These are phyloP conservation scores for Halichoerus grypus DNA, from an alignment of 2,113 vertebrate species.

Conservation along the genomic window DNA sequence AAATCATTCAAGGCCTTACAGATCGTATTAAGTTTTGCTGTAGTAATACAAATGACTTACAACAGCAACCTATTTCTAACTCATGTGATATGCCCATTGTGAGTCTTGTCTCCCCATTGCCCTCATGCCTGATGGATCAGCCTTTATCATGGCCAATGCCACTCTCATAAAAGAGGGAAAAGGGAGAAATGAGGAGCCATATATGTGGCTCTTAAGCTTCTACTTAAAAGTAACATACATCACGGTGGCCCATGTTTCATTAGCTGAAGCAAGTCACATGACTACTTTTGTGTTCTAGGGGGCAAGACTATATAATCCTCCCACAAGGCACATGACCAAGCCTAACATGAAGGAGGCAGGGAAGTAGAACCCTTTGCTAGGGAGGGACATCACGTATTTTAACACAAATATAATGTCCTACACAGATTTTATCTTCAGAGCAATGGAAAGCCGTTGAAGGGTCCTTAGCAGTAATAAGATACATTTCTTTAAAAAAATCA, in stretches of 20 bases:
- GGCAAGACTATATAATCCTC: background rate
- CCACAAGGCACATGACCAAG: background rate
- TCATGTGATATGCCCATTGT: background rate
- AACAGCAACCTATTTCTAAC: background rate
- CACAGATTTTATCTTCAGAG: background rate
- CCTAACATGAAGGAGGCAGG: background rate
- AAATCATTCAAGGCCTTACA: conserved; percentile 54
- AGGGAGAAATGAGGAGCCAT: background rate
- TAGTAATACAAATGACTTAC: conserved; percentile 14
- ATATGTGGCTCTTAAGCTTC: background rate
- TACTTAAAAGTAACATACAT: conserved; percentile 31
- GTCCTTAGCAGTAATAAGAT: background rate
- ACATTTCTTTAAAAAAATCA: background rate
- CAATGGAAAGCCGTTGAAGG: background rate
- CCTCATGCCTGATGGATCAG: conserved; percentile 10
- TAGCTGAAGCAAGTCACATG: background rate
- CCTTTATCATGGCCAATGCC: background rate
- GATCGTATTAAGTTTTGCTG: conserved; percentile 35
- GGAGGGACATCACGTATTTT: background rate
- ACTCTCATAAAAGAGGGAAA: background rate
- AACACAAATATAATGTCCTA: background rate
- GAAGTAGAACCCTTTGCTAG: background rate
- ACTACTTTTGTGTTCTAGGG: background rate
- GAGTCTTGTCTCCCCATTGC: background rate
- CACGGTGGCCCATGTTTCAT: background rate